Evolutionary conservation across 1,140 invertebrate species (phyloP), one percentile per base, ranked within the genome.

Genomic region (Sitodiplosis mosellana): DNA sequence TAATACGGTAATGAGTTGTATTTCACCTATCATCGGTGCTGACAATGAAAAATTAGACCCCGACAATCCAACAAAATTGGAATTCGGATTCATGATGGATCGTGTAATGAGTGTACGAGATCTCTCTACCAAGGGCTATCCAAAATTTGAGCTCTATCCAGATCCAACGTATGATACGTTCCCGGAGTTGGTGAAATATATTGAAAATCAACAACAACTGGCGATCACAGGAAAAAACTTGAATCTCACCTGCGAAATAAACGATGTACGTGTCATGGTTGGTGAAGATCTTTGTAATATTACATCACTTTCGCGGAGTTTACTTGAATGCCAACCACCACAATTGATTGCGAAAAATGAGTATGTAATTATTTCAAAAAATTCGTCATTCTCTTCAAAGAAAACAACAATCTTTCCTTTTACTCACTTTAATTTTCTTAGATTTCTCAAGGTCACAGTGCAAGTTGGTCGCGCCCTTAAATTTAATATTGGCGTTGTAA

Each of bases 51-150:
- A n/a, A n/a, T n/a, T n/a, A n/a, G 81, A 87, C 63, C 77, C 81
- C 5, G 86, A 90, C 51, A 77, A 76, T 55, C 80, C 83, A 7
- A 59, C 84, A 38, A 64, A 74, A 47, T 70, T 96, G 46, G 81
- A 91, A 59, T 96, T 91, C 65, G 93, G 92, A 15, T 96, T 97
- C 61, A 69, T 83, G 50, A 92, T 97, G 87, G 92, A 98, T 64
- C 87, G 90, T 62, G 92, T 97, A 0, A 74, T 78, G 49, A 73
- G 76, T 20, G 83, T 94, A 5, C 77, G 82, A 59, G 91, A 94
- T 68, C 66, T 94, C 8, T 82, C 83, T 1, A 69, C 63, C 37
- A 71, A 72, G 51, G 3, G n/a, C 6, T 6, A 67, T 61, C 10
- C 63, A 63, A 71, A 74, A 45, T 94, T 95, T 59, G 69, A 83